Evolutionary conservation across 2,888 invertebrate species (phyloP), one percentile per base, ranked within the genome.

Genomic region (Megaustenia siamemsis): DNA sequence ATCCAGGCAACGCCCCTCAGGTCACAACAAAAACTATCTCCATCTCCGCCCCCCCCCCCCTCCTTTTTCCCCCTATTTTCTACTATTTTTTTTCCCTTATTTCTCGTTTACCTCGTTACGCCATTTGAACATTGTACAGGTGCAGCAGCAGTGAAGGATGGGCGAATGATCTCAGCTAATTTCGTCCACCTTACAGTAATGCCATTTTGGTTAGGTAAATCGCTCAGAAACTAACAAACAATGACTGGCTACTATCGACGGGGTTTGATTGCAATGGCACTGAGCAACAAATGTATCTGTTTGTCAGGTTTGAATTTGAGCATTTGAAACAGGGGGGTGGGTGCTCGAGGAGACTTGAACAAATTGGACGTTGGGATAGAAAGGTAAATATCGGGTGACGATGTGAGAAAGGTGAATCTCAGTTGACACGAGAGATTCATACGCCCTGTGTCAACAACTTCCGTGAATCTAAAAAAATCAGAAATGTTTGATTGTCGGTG

Each of bases 401-500:
- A 69, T 80, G 35, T 49, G 78, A 68, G 68, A 32, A 5, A 53
- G 69, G 12, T 43, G 63, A 40, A 78, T 60, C n/a, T 6, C 63
- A 28, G 66, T 43, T 21, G 60, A 15, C 45, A 24, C 5, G 32
- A 53, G 43, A 53, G 53, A 80, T 68, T 80, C 53, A 53, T 69
- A 68, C 80, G 80, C 80, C 80, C 38, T 80, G n/a, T 24, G 49
- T 28, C 68, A 80, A 80, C 69, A 80, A 69, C 69, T 53, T 38
- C 80, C 15, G 6, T n/a, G 28, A n/a, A 43, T 38, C 32, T 15
- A 15, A 32, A n/a, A n/a, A 60, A 43, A 32, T 35, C 63, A 18
- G 43, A n/a, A 32, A 45, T 78, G 63, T 78, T 78, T 78, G 78
- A 21, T 1, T 12, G 18, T 63, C 43, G 43, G 21, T 78, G 78